Base-by-base conservation (phyloP, 2,888 invertebrate species). In the Amiota mariae region DNA sequence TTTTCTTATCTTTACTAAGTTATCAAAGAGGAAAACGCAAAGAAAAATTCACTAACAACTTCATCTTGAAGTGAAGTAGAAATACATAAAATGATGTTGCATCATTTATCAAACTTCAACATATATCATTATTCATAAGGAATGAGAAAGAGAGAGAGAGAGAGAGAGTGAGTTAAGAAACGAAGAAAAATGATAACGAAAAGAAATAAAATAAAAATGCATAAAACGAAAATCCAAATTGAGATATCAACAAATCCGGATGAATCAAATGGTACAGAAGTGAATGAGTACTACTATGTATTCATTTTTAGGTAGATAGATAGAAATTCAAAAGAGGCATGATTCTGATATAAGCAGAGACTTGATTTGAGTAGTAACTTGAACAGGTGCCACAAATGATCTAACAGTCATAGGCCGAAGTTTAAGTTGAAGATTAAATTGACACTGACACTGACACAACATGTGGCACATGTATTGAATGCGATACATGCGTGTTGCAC, bases 51-150 rank as follows among this genome's bases (percentile, higher is more conserved):
- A 36, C 15, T 54, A 59, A 59, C 59, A 59, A 20, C 59, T 59
- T 59, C 59, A 59, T 36, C 36, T 36, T 36, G 36, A 36, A 36
- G 36, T 36, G 8, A 36, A 36, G 36, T 36, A 2, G 36, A 59
- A 11, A 59, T 20, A 59, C 20, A 11, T 20, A 20, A 20, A 59
- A 59, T 59, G 11, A 54, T 66, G 67, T 68, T 68, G 67, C 51
- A 68, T 68, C 67, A 68, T 68, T 68, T 51, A 68, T 68, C 67
- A 68, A 68, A 68, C 13, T 68, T 54, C 51, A 68, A 13, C 67
- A 54, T 24, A 20, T 68, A 24, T 48, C 48, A 51, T 54, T 68
- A 51, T 48, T 68, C 66, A 66, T 11, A 49, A 49, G 18, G 18
- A 66, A 54, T 46, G n/a, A 63, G 46, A 63, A 63, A 13, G 1